phyloP scores from a whole-genome alignment of 1,140 invertebrate species.

The Colletes latitarsis region DNA sequence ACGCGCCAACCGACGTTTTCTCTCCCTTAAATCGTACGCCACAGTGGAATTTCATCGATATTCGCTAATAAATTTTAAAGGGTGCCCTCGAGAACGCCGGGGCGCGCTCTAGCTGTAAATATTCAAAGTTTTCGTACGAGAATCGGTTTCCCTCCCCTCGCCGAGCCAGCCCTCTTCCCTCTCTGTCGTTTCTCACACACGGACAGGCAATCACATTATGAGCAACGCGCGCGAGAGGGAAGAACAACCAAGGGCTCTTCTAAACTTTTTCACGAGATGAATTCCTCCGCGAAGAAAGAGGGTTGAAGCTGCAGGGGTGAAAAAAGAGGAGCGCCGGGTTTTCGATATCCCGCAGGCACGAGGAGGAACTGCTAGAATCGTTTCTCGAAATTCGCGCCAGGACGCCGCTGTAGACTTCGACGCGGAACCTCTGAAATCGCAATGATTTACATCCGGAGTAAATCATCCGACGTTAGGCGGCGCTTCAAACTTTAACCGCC shows the following conservation, averaged over 20 bases:
- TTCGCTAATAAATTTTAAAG: conserved; percentile 67
- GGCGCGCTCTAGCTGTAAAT: conserved; percentile 59
- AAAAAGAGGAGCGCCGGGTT: background rate
- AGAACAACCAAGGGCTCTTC: conserved; percentile 47
- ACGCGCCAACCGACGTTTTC: conserved; percentile 5
- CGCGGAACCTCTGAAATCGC: conserved; percentile 2
- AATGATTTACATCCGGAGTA: conserved; percentile 58
- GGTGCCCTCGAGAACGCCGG: conserved; percentile 36
- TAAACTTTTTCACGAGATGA: conserved; percentile 56
- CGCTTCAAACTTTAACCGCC: conserved; percentile 32
- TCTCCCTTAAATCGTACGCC: conserved; percentile 39
- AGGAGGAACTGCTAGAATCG: conserved; percentile 37
- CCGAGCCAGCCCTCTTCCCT: background rate
- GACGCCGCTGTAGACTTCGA: conserved; percentile 31
- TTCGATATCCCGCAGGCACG: conserved; percentile 34
- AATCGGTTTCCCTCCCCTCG: conserved; percentile 47
- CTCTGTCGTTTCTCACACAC: conserved; percentile 12
- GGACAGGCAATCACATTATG: conserved; percentile 29
- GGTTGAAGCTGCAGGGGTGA: background rate
- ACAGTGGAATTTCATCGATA: conserved; percentile 64
- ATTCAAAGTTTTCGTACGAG: conserved; percentile 66
- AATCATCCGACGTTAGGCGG: conserved; percentile 56
- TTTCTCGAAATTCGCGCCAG: conserved; percentile 49
- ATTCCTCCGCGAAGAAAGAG: conserved; percentile 32
- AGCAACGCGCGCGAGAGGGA: conserved; percentile 18